Conservation (phyloP, 37 sponge, comb jelly and placozoan species). For the Petrosia ficiformis region DNA sequence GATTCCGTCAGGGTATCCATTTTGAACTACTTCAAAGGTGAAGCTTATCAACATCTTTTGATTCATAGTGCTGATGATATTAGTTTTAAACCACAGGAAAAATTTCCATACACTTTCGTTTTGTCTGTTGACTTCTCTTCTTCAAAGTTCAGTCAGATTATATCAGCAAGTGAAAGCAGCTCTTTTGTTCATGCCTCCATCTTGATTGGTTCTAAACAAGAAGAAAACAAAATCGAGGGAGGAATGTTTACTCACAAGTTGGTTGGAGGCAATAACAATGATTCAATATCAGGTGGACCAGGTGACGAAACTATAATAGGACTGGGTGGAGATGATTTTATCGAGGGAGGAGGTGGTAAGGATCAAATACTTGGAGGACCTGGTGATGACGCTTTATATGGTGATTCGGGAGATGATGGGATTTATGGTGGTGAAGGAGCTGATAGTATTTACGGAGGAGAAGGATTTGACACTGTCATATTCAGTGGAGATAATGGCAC, state of each 20-base stretch:
- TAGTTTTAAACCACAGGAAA: too few species aligned
- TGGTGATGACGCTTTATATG: slow-evolving; percentile 21
- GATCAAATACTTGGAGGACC: slow-evolving; percentile 16
- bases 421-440: slow-evolving; percentile 28
- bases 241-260: slow-evolving; percentile 14
- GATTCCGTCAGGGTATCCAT: too few species aligned
- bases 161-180: too few species aligned
- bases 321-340: slow-evolving; percentile 18
- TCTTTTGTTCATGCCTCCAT: neutral
- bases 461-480: too few species aligned
- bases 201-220: slow-evolving; percentile 10
- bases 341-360: slow-evolving; percentile 28
- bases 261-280: slow-evolving; percentile 26
- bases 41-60: too few species aligned
- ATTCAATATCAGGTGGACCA: slow-evolving; percentile 26
- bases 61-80: too few species aligned
- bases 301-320: slow-evolving; percentile 18
- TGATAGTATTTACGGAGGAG: slow-evolving; percentile 18
- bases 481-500: neutral
- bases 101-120: too few species aligned
- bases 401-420: slow-evolving; percentile 5
- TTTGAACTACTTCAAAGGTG: too few species aligned
- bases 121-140: too few species aligned
- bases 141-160: too few species aligned
- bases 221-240: slow-evolving; percentile 20